Evolutionary conservation across 2,888 invertebrate genomes (phyloP).

Genomic region (Tetragnatha montana): DNA sequence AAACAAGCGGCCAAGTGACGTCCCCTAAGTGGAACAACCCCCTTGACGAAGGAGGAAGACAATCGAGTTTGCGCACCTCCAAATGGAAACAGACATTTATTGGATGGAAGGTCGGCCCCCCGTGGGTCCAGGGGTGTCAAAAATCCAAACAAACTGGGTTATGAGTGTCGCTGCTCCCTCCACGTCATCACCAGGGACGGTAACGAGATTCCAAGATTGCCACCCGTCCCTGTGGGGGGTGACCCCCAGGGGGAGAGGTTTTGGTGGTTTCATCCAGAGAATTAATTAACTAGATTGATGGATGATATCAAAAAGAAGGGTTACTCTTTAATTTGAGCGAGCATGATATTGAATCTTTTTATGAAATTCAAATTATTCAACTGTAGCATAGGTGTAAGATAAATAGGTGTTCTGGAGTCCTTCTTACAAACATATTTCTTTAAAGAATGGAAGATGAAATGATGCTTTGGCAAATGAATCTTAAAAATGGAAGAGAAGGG

Average conservation of each 20-base stretch:
- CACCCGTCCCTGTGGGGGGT: slow-evolving; percentile 36
- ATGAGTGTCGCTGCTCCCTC: slow-evolving; percentile 50
- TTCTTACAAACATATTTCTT: too few species aligned
- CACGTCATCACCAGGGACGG: slow-evolving; percentile 58
- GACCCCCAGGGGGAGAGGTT: slow-evolving; percentile 8
- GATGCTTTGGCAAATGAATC: too few species aligned
- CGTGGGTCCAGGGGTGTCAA: slow-evolving; percentile 57
- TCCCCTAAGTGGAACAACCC: neutral
- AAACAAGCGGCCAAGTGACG: too few species aligned
- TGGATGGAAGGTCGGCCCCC: slow-evolving; percentile 32
- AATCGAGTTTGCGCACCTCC: slow-evolving; percentile 46
- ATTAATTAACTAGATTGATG: neutral
- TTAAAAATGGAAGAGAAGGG: too few species aligned
- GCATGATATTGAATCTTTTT: too few species aligned
- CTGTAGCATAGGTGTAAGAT: too few species aligned
- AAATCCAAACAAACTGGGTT: slow-evolving; percentile 70
- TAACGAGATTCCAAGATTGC: slow-evolving; percentile 68
- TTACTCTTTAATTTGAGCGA: too few species aligned
- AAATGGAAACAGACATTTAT: slow-evolving; percentile 50
- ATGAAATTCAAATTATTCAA: too few species aligned
- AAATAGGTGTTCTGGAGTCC: too few species aligned
- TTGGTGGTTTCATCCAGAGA: slow-evolving; percentile 21
- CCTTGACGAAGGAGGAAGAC: neutral
- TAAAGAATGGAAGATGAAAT: too few species aligned
- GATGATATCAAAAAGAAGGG: too few species aligned